A percentile compares a stretch with the other conserved stretches of the same genome.
These are phyloP conservation scores for Sinotaia quadrata DNA, from an alignment of 2,888 invertebrate genomes.

Conservation along the genomic window DNA sequence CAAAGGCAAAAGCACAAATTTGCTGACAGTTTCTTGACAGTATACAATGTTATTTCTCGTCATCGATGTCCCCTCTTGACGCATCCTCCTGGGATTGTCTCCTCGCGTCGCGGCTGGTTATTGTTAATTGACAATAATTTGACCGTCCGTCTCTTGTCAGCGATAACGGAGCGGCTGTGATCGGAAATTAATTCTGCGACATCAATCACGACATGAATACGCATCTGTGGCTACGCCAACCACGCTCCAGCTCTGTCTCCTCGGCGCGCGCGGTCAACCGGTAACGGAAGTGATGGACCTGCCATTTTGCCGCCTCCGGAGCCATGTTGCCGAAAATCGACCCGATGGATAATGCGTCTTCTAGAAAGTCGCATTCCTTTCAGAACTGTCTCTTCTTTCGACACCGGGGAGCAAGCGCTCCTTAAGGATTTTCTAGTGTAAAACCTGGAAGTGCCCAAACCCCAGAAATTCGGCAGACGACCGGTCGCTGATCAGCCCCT, in stretches of 20 bases:
- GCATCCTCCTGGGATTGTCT: neutral
- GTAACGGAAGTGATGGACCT: conserved; percentile 26
- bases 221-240: conserved; percentile 13
- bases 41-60: no score
- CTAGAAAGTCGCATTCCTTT: neutral
- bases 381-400: no score
- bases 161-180: neutral
- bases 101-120: neutral
- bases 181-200: conserved; percentile 28
- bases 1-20: no score
- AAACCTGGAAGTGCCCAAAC: no score
- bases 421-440: no score
- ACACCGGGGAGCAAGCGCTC: no score
- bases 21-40: no score
- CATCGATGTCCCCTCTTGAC: no score
- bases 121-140: conserved; percentile 23
- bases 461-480: no score
- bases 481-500: no score
- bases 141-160: neutral
- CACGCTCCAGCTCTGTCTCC: conserved; percentile 20
- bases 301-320: conserved; percentile 9
- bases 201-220: conserved; percentile 26
- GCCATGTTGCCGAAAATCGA: conserved; percentile 27
- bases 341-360: neutral
- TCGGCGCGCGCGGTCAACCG: conserved; percentile 14